Conservation (phyloP, 1,140 invertebrate species). For the Tribolium madens region DNA sequence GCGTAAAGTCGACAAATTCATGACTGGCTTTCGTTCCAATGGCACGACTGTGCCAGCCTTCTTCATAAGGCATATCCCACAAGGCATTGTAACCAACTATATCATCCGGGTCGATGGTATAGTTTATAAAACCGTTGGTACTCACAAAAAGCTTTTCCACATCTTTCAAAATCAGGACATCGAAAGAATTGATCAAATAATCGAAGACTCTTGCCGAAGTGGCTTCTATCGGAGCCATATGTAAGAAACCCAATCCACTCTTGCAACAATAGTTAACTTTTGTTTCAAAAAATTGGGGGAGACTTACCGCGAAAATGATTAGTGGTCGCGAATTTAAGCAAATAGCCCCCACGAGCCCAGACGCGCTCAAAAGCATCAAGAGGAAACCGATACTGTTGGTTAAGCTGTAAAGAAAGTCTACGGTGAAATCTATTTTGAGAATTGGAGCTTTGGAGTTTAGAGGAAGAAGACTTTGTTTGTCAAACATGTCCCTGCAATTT, state of each 20-base stretch:
- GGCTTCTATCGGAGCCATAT: neutral
- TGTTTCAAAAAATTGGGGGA: neutral
- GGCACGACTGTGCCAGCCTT: neutral
- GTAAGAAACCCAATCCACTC: neutral
- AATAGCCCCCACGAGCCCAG: neutral
- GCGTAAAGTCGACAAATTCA: neutral
- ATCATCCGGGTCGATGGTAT: neutral
- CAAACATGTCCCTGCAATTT: neutral
- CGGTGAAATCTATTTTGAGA: neutral
- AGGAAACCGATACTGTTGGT: neutral
- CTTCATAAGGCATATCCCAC: neutral
- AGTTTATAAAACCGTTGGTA: neutral
- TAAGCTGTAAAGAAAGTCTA: neutral
- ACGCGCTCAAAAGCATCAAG: neutral
- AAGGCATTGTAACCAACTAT: neutral
- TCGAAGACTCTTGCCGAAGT: neutral
- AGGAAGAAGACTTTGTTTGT: neutral
- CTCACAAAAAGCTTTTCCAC: neutral
- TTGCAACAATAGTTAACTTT: neutral
- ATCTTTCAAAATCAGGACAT: neutral
- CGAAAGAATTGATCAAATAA: neutral
- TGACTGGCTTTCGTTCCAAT: neutral
- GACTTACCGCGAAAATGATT: neutral
- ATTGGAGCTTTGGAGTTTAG: neutral
- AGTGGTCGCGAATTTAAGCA: neutral